Evolutionary conservation across 2,113 vertebrate genomes (phyloP), one percentile per base, ranked within the genome.

Genomic region (Nothobranchius furzeri): DNA sequence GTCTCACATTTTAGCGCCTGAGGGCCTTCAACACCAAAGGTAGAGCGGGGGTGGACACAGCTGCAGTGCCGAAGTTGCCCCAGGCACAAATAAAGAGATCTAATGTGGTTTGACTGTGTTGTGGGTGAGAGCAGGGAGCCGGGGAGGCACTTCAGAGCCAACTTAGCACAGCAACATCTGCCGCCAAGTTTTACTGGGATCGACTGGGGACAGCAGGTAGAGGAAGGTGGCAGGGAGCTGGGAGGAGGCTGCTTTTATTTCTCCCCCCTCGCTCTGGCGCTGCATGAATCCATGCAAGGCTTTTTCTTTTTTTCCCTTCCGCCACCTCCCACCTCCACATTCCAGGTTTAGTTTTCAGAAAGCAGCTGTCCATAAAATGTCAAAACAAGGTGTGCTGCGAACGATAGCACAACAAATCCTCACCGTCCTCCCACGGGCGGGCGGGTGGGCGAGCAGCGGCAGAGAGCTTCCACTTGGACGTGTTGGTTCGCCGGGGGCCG

Each of bases 111-210:
- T 94, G 96, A 96, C 95, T 95, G 93, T 89, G 88, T 89, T 88
- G 94, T 90, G 83, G 93, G 94, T 92, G 95, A 95, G 93, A 93
- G 30, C 73, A 82, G 95, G 94, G 94, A 92, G 84, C 78, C 69
- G 65, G 85, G 91, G 92, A 95, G 91, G 91, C 93, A 95, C 96
- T 97, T 96, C 96, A 97, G 95, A 98, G 95, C 93, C 95, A 93
- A 94, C 92, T 95, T 92, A 85, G 81, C 72, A 68, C 87, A 9
- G 88, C 87, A 93, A 95, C 96, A 98, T 96, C 96, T 99, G 96
- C 94, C 94, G 85, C 94, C 89, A 86, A 93, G 95, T 95, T 96
- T 92, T 54, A 53, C 82, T 83, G 70, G 84, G 92, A 95, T 91
- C 93, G 91, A 92, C 92, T 73, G 90, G 94, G 95, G 95, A 96